A percentile compares a stretch with the other conserved stretches of the same genome.
Evolutionary conservation across 1,140 invertebrate genomes (phyloP).

Genomic region (Gonioctena quinquepunctata): DNA sequence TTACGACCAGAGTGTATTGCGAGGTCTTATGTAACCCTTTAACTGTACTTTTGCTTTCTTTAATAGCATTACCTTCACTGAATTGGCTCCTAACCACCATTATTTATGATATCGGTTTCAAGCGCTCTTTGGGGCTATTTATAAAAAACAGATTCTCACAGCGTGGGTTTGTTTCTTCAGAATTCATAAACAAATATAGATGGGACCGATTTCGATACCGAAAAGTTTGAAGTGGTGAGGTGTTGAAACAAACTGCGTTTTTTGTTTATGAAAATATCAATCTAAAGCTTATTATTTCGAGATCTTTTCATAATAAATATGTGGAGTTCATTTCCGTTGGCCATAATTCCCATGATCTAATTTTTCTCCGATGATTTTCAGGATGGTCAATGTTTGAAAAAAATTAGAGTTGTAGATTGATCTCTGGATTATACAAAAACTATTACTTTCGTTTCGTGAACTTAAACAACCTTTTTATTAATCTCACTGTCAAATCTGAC

Average conservation of each 20-base stretch:
- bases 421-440: too few relatives aligned
- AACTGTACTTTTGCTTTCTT: constrained; percentile 11
- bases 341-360: too few relatives aligned
- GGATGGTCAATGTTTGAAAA: too few relatives aligned
- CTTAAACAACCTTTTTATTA: too few relatives aligned
- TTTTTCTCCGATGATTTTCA: too few relatives aligned
- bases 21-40: constrained; percentile 13
- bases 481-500: too few relatives aligned
- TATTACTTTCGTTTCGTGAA: too few relatives aligned
- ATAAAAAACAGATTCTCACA: neutral
- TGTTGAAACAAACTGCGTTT: neutral
- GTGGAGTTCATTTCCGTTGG: too few relatives aligned
- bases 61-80: neutral
- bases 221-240: neutral
- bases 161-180: neutral
- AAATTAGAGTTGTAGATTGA: too few relatives aligned
- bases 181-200: constrained; percentile 11
- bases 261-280: neutral
- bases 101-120: constrained; percentile 12
- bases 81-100: neutral
- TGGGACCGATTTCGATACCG: neutral
- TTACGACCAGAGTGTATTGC: constrained; percentile 27
- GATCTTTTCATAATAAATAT: too few relatives aligned
- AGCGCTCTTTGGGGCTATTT: neutral
- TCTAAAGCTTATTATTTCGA: neutral